Conservation (phyloP, 2,113 vertebrate genomes). For the Percopsis transmontana region DNA sequence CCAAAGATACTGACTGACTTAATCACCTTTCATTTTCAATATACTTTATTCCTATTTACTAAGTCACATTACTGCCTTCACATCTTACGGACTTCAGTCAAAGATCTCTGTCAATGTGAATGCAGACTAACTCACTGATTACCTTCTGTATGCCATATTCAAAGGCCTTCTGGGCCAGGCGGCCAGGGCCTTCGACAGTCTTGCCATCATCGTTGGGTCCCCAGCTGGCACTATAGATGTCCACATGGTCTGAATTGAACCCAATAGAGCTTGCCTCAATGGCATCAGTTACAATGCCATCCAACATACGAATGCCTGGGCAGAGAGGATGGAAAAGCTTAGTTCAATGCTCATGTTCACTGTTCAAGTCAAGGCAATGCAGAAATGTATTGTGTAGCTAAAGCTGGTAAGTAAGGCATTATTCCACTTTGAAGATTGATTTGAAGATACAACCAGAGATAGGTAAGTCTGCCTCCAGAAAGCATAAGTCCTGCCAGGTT, state of each 20-base stretch:
- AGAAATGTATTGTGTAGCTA: too few species aligned
- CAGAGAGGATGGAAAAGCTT: not conserved
- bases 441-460: too few species aligned
- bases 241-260: constrained; percentile 93
- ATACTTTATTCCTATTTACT: too few species aligned
- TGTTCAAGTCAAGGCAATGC: not conserved
- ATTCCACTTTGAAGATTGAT: too few species aligned
- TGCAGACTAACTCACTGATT: constrained; percentile 11
- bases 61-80: too few species aligned
- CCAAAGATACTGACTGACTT: too few species aligned
- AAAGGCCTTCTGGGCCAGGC: constrained; percentile 95
- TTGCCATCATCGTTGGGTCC: constrained; percentile 97
- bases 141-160: constrained; percentile 97
- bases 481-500: too few species aligned
- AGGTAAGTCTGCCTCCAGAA: too few species aligned
- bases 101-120: constrained; percentile 4
- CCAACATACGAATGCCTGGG: constrained; percentile 95
- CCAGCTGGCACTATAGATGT: constrained; percentile 99
- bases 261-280: constrained; percentile 98
- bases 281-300: constrained; percentile 96
- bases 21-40: too few species aligned
- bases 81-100: not conserved
- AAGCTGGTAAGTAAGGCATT: too few species aligned
- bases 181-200: constrained; percentile 95
- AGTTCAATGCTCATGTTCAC: not conserved